Evolutionary conservation across 1,140 invertebrate species (phyloP).

Genomic region (Lutraria rhynchaena): DNA sequence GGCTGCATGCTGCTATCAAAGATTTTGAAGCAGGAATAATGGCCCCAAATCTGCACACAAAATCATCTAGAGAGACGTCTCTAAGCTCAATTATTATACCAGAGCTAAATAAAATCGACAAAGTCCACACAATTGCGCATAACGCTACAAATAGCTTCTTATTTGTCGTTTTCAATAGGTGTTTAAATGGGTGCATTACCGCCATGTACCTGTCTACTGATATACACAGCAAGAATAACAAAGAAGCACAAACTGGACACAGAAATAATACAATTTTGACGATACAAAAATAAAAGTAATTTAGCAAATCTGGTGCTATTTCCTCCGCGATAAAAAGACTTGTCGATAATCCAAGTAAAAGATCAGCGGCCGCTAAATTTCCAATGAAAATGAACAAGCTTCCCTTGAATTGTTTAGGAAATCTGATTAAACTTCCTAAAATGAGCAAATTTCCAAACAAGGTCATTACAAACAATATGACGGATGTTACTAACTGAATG

Average conservation of each 20-base stretch:
- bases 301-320: not conserved
- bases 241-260: not conserved
- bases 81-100: not conserved
- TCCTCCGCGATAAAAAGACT: slow-evolving; percentile 6
- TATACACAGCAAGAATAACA: not conserved
- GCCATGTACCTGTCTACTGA: slow-evolving; percentile 46
- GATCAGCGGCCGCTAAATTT: slow-evolving; percentile 33
- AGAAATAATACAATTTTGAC: not conserved
- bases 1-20: not conserved
- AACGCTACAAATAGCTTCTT: not conserved
- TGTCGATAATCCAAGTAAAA: slow-evolving; percentile 8
- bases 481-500: not conserved
- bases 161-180: not conserved
- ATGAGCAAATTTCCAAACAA: slow-evolving; percentile 38
- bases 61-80: not conserved
- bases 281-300: slow-evolving; percentile 16
- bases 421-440: slow-evolving; percentile 24
- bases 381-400: slow-evolving; percentile 34
- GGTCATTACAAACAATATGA: not conserved
- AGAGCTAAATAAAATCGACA: not conserved
- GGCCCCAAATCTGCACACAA: slow-evolving; percentile 7
- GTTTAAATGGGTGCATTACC: slow-evolving; percentile 22
- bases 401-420: slow-evolving; percentile 19
- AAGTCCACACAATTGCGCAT: not conserved
- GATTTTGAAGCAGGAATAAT: not conserved